Conservation (phyloP, 2,797 vertebrate genomes). For the Neoniphon sammara region DNA sequence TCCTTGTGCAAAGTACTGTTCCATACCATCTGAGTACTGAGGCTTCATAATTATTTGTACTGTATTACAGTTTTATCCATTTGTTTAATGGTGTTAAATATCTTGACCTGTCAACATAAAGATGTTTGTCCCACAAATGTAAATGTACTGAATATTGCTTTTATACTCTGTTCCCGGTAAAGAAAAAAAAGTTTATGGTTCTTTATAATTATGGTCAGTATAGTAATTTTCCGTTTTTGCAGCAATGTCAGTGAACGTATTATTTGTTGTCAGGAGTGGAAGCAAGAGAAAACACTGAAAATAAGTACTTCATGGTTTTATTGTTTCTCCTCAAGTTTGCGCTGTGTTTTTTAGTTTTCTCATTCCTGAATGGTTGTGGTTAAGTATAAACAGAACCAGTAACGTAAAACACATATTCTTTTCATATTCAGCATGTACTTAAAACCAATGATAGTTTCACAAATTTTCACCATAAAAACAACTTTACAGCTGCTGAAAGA, state of each 20-base stretch:
- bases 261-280: slow-evolving; percentile 3
- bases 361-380: not conserved
- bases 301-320: not conserved
- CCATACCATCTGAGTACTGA: not conserved
- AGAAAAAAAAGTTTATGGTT: slow-evolving; percentile 2
- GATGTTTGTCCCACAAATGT: slow-evolving; percentile 36
- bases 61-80: slow-evolving; percentile 15
- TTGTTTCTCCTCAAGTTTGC: not conserved
- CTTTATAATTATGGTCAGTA: not conserved
- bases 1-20: slow-evolving; percentile 7
- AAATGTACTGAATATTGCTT: slow-evolving; percentile 20
- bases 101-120: slow-evolving; percentile 28
- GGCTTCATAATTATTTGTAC: slow-evolving; percentile 16
- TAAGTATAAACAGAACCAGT: not conserved
- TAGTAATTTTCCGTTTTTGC: slow-evolving; percentile 21
- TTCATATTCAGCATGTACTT: not conserved
- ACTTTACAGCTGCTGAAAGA: not conserved
- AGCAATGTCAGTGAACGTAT: not conserved
- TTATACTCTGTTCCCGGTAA: slow-evolving; percentile 2
- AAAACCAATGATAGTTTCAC: not conserved
- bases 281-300: slow-evolving; percentile 13
- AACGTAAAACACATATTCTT: not conserved
- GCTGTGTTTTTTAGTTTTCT: not conserved
- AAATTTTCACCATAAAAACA: not conserved
- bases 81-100: not conserved